phyloP scores from a whole-genome alignment of 2,113 vertebrate genomes.

The Nothobranchius kuhntae region DNA sequence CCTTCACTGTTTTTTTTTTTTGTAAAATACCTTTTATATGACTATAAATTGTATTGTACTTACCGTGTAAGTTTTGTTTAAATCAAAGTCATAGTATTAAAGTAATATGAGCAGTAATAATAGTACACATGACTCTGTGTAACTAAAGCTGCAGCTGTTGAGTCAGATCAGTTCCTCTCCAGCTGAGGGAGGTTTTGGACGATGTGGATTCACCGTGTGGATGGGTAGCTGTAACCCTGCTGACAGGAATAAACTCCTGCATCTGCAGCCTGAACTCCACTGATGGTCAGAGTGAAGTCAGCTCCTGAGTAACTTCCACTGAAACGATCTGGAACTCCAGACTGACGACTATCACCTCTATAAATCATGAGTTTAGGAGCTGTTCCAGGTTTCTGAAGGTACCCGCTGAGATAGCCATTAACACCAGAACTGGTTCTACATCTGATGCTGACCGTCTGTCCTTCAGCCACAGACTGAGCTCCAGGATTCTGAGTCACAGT shows the following conservation, averaged over 20 bases:
- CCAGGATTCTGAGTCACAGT: background rate
- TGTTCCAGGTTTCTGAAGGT: constrained; percentile 25
- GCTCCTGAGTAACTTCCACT: constrained; percentile 20
- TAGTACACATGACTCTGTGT: no score
- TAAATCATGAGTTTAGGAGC: constrained; percentile 19
- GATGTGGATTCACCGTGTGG: constrained; percentile 44
- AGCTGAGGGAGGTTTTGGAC: constrained; percentile 26
- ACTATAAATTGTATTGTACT: no score
- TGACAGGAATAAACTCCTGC: constrained; percentile 35
- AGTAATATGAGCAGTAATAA: no score
- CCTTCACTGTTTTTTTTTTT: no score
- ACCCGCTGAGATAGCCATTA: background rate
- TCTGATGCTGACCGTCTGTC: constrained; percentile 6
- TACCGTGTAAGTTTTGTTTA: no score
- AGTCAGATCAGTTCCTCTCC: no score
- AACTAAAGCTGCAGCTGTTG: no score
- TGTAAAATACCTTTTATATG: no score
- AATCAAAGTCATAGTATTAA: no score
- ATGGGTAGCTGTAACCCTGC: background rate
- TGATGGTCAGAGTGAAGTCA: constrained; percentile 5
- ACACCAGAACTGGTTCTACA: constrained; percentile 18
- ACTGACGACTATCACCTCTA: background rate
- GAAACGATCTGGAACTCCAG: constrained; percentile 11
- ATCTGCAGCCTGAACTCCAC: background rate
- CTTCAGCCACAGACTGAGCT: constrained; percentile 12